Evolutionary conservation across 2,888 invertebrate genomes (phyloP).

Genomic region (Ectemnius continuus): DNA sequence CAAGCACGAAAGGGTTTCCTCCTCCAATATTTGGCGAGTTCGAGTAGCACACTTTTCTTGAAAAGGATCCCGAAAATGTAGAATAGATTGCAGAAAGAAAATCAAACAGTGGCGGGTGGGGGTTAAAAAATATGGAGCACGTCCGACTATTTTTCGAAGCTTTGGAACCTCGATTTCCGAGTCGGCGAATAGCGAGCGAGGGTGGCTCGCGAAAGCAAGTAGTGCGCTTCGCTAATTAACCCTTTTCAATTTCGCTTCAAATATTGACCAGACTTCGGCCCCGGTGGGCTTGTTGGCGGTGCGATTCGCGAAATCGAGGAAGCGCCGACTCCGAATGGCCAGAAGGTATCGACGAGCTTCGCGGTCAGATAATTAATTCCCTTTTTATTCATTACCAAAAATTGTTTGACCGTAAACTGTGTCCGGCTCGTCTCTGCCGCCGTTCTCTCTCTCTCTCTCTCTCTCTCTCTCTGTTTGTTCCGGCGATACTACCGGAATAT

Average conservation of each 20-base stretch:
- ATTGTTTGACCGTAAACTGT: constrained; percentile 28
- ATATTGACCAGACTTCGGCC: constrained; percentile 53
- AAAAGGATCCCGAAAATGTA: too few relatives aligned
- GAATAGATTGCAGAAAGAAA: too few relatives aligned
- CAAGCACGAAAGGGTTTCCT: too few relatives aligned
- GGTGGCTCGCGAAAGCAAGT: constrained; percentile 36
- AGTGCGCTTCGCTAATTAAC: constrained; percentile 56
- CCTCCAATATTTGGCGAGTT: too few relatives aligned
- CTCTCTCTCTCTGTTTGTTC: constrained; percentile 45
- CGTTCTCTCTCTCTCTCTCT: too few relatives aligned
- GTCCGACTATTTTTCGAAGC: too few relatives aligned
- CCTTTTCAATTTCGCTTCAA: constrained; percentile 63
- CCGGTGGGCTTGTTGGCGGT: constrained; percentile 19
- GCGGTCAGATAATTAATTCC: constrained; percentile 43
- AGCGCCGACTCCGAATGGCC: constrained; percentile 23
- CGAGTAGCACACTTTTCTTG: too few relatives aligned
- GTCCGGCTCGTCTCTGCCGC: constrained; percentile 1
- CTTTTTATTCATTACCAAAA: constrained; percentile 47
- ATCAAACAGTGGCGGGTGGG: too few relatives aligned
- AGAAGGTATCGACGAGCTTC: constrained; percentile 5
- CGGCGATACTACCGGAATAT: constrained; percentile 22
- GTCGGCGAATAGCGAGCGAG: not conserved
- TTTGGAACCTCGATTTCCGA: too few relatives aligned
- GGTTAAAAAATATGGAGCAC: too few relatives aligned
- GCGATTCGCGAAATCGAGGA: constrained; percentile 44